Evolutionary conservation across 35 echinoderm and acorn worm species (phyloP).

Genomic region (Apostichopus japonicus): DNA sequence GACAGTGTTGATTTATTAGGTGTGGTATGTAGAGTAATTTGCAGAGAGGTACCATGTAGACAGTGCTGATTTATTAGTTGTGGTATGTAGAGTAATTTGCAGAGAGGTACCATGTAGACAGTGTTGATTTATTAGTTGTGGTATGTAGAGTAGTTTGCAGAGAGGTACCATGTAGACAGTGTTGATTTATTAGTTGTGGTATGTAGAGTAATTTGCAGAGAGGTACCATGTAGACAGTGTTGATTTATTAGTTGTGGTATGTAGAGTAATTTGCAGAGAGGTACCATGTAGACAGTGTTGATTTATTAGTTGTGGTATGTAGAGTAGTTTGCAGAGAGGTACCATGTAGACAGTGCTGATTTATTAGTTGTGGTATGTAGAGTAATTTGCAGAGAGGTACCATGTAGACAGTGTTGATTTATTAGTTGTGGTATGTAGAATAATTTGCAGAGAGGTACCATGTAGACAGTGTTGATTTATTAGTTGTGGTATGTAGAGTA

Average conservation of each 20-base stretch:
- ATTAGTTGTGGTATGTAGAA: too few relatives aligned
- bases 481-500: constrained; percentile 12
- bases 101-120: background rate
- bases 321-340: too few relatives aligned
- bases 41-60: background rate
- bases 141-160: background rate
- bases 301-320: too few relatives aligned
- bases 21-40: background rate
- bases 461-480: background rate
- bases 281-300: background rate
- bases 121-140: background rate
- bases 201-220: too few relatives aligned
- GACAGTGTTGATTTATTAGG: background rate
- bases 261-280: background rate
- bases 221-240: background rate
- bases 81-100: too few relatives aligned
- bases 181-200: background rate
- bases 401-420: background rate
- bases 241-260: background rate
- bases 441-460: too few relatives aligned
- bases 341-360: background rate
- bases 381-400: background rate
- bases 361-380: constrained; percentile 3
- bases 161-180: background rate
- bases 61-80: background rate